Base-by-base conservation (phyloP, 2,888 invertebrate genomes). In the Ecliptopera silaceata region DNA sequence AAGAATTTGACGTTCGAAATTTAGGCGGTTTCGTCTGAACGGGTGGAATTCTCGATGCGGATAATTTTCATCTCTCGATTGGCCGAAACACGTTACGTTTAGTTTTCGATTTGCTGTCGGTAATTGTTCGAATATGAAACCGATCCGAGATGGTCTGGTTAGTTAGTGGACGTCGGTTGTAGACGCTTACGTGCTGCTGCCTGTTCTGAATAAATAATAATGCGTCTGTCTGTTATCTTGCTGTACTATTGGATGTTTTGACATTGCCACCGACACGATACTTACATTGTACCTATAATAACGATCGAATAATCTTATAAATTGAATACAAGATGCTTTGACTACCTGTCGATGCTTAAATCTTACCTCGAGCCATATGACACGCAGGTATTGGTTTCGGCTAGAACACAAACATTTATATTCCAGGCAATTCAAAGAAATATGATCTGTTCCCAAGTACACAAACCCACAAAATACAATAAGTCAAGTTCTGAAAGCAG, bases 1-100 rank as follows among this genome's bases (percentile, higher is more conserved):
- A 88, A 89, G 89, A 88, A 89, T 89, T 84, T 75, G 72, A 65
- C 69, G 68, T 72, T 69, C 61, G 79, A 82, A 80, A 84, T 86
- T 84, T 78, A 78, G 62, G 69, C 70, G 74, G 79, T 77, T 74
- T 75, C 68, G 63, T 62, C 56, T 65, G 70, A 64, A 66, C 66
- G 74, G 71, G 69, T 71, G 75, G 76, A 73, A 84, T 85, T 77
- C 61, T 52, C 59, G 56, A 50, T 55, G 59, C 58, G 54, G 42
- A 49, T 59, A 69, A 71, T 71, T 68, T 71, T 61, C 63, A 39
- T 34, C 55, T 39, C 55, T 44, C 56, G 60, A 67, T 63, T 61
- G 60, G 54, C 36, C 47, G 57, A 42, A 60, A 46, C 62, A 61
- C 65, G 62, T 65, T 59, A 56, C 64, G 61, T 48, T 68, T 68